A percentile compares a stretch with the other conserved stretches of the same genome.
Conservation (phyloP, 2,797 vertebrate species). For the Diglossa cyanea region DNA sequence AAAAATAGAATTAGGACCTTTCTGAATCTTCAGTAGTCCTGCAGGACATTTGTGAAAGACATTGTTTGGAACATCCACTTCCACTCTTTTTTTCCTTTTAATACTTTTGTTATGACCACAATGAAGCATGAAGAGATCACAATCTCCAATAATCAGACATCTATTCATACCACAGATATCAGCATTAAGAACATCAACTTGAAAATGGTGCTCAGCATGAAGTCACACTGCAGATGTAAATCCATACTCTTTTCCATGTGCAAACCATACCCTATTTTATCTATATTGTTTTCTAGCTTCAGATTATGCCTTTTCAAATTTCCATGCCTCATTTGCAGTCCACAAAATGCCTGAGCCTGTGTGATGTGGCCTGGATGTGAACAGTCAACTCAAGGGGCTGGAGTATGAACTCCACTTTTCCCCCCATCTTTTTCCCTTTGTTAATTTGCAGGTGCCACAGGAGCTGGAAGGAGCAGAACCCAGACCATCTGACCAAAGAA, state of each 20-base stretch:
- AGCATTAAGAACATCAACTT: not conserved
- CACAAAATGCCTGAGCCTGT: not conserved
- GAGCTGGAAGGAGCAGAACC: not conserved
- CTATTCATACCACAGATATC: not conserved
- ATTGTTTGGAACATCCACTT: not conserved
- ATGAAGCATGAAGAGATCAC: not conserved
- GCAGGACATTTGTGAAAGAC: not conserved
- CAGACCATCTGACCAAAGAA: not conserved
- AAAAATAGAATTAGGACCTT: not conserved
- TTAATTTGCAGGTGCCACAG: not conserved
- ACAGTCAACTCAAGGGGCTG: not conserved
- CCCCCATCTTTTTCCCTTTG: not conserved
- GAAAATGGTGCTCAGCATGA: not conserved
- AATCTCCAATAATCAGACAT: not conserved
- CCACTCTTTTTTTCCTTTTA: not conserved
- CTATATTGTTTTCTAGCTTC: not conserved
- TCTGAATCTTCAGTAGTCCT: not conserved
- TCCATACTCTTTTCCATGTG: not conserved
- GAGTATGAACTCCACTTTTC: not conserved
- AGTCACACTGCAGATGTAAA: not conserved
- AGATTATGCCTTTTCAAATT: not conserved
- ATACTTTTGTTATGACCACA: not conserved
- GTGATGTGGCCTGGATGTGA: not conserved
- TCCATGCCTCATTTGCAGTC: accelerated
- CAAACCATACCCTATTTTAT: not conserved